These are phyloP conservation scores for Craniophora ligustri DNA, from an alignment of 2,888 invertebrate species.

Conservation along the genomic window DNA sequence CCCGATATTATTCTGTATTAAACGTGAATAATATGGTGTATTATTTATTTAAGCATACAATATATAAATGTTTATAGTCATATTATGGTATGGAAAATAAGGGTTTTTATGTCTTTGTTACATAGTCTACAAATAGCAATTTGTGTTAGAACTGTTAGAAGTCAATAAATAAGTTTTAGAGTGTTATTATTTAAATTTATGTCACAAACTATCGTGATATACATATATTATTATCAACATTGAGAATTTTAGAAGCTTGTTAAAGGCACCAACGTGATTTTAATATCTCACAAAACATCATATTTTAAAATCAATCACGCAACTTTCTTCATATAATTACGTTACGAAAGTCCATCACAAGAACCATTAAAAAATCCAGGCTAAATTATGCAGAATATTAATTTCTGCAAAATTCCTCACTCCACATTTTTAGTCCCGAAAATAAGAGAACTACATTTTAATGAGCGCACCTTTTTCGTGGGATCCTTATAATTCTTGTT, in stretches of 20 bases:
- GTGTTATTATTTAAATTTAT: no score
- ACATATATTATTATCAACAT: no score
- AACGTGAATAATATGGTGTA: slow-evolving; percentile 20
- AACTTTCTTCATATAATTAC: slow-evolving; percentile 14
- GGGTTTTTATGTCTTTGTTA: no score
- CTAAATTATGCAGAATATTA: slow-evolving; percentile 41
- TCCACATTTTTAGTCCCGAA: slow-evolving; percentile 20
- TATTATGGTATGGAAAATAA: no score
- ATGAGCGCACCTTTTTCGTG: slow-evolving; percentile 49
- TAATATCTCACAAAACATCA: not conserved
- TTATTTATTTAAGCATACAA: no score
- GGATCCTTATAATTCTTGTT: slow-evolving; percentile 51
- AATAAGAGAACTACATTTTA: slow-evolving; percentile 45
- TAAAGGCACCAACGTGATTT: not conserved
- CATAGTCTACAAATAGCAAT: no score
- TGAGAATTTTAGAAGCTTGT: no score
- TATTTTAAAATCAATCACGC: slow-evolving; percentile 25
- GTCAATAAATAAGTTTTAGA: no score
- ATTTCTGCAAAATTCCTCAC: no score
- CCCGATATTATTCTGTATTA: slow-evolving; percentile 40
- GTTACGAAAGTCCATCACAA: slow-evolving; percentile 12
- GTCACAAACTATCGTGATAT: no score
- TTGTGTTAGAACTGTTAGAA: no score
- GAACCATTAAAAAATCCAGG: slow-evolving; percentile 8
- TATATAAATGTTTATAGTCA: no score